Evolutionary conservation across 2,797 vertebrate genomes (phyloP).

Genomic region (Mormyrus proboscirostris): DNA sequence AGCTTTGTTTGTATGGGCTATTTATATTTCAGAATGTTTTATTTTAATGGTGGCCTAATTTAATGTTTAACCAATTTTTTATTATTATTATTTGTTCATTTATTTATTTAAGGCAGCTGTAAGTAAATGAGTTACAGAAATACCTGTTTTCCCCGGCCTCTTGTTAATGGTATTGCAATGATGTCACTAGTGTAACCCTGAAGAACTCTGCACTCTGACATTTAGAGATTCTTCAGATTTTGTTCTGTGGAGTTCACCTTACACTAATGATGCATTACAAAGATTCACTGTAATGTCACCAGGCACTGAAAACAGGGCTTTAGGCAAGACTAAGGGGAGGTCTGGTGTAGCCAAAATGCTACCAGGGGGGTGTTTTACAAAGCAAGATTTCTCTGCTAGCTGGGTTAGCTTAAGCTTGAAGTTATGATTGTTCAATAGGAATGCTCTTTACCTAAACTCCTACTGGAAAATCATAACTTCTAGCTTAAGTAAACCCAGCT

Average conservation of each 20-base stretch:
- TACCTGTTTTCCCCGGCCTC: not conserved
- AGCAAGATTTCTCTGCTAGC: not conserved
- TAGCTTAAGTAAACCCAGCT: not conserved
- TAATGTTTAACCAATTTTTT: not conserved
- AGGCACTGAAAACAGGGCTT: not conserved
- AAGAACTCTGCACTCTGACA: not conserved
- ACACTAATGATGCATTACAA: not conserved
- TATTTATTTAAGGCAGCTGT: not conserved
- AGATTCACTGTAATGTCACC: not conserved
- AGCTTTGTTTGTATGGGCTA: not conserved
- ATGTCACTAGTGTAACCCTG: not conserved
- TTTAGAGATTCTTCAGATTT: not conserved
- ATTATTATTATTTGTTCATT: not conserved
- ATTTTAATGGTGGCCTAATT: constrained; percentile 13
- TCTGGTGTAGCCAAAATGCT: not conserved
- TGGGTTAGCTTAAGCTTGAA: not conserved
- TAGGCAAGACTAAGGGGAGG: not conserved
- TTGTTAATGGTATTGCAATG: not conserved
- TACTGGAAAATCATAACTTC: not conserved
- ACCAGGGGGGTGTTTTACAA: not conserved
- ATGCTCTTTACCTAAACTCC: not conserved
- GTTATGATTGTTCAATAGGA: not conserved
- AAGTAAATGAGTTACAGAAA: not conserved
- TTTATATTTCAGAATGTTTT: constrained; percentile 8
- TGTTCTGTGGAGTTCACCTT: not conserved